Conservation (phyloP, 64 coral and sea anemone species). For the Dendronephthya gigantea region DNA sequence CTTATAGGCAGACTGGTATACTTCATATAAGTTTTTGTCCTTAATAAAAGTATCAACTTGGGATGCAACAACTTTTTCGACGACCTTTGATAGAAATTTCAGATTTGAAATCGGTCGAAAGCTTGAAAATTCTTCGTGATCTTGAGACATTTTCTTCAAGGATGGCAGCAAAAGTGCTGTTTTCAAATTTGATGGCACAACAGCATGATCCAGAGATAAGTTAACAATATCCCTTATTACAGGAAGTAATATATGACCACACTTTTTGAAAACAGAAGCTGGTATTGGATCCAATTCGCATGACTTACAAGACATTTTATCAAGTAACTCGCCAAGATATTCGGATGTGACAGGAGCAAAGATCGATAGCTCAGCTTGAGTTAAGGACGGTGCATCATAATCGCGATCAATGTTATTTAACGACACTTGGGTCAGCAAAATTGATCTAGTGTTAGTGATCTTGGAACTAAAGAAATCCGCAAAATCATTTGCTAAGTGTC, state of each 20-base stretch:
- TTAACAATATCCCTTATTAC: background rate
- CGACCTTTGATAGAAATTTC: background rate
- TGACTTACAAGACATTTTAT: background rate
- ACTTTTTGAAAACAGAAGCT: background rate
- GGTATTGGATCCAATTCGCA: background rate
- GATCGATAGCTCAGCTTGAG: background rate
- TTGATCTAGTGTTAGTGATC: constrained; percentile 37
- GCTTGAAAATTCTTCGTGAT: background rate
- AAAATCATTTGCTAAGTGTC: constrained; percentile 35
- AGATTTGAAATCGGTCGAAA: background rate
- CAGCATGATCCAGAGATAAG: background rate
- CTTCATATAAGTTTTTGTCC: background rate
- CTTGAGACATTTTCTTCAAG: background rate
- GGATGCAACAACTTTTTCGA: background rate
- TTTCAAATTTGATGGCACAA: background rate
- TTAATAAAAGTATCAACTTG: background rate
- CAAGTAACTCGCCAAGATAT: background rate
- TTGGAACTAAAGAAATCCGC: constrained; percentile 42
- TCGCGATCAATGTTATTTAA: background rate
- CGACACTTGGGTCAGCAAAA: constrained; percentile 19
- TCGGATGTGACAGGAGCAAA: background rate
- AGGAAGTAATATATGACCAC: background rate
- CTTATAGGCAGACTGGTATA: background rate
- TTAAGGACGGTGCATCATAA: too few species aligned
- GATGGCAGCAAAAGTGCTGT: background rate